Evolutionary conservation across 2,888 invertebrate species (phyloP).

Genomic region (Harpalus rubripes): DNA sequence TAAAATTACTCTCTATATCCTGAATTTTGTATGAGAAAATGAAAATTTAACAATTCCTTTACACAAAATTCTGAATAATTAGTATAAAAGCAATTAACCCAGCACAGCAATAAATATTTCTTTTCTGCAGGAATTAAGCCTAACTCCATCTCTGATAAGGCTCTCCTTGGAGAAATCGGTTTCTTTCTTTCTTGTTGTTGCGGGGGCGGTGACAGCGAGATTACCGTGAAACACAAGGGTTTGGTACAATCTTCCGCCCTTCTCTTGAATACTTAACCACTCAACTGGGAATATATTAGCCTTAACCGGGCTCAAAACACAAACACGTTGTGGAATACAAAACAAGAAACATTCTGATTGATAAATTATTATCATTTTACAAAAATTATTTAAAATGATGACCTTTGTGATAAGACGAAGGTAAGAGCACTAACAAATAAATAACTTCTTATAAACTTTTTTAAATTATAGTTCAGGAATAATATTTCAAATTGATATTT

Average conservation of each 20-base stretch:
- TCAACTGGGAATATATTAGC: not conserved
- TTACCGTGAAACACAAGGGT: constrained; percentile 21
- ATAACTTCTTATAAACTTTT: no score
- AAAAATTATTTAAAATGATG: no score
- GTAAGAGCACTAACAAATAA: no score
- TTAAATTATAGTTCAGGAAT: no score
- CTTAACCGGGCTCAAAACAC: not conserved
- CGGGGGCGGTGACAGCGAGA: constrained; percentile 18
- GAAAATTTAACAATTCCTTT: no score
- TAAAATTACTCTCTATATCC: no score
- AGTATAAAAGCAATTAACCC: not conserved
- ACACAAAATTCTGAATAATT: not conserved
- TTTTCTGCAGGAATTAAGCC: not conserved
- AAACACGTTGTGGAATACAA: not conserved
- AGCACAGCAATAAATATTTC: not conserved
- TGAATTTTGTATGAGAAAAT: no score
- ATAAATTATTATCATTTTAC: no score
- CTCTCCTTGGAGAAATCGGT: not conserved
- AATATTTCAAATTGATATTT: no score
- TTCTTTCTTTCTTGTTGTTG: constrained; percentile 14
- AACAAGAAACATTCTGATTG: no score
- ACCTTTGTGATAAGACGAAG: no score
- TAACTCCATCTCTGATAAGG: not conserved
- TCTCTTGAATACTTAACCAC: not conserved
- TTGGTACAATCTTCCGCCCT: not conserved